Conservation (phyloP, 2,113 vertebrate species). For the Oreochromis tanganicae region DNA sequence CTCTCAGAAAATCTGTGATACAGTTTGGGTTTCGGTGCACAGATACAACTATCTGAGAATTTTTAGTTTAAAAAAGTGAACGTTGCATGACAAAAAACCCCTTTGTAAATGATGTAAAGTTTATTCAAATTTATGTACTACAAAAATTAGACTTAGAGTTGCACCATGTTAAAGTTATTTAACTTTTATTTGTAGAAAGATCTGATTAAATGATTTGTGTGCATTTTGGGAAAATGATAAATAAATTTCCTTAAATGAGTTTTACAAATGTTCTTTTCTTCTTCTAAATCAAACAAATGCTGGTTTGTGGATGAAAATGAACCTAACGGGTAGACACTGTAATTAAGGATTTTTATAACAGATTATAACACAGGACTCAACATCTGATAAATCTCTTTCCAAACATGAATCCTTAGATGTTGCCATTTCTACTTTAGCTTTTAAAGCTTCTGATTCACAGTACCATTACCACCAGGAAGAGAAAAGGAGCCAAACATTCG, state of each 20-base stretch:
- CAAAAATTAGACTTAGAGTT: not conserved
- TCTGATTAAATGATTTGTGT: not conserved
- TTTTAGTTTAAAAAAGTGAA: not conserved
- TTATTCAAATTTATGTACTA: not conserved
- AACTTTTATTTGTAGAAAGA: not conserved
- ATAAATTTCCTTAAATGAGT: not conserved
- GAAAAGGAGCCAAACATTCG: not conserved
- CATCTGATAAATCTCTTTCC: not conserved
- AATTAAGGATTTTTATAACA: not conserved
- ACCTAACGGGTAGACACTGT: not conserved
- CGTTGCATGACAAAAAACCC: not conserved
- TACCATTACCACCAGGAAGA: not conserved
- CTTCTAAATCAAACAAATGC: not conserved
- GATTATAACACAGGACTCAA: not conserved
- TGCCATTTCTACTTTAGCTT: not conserved
- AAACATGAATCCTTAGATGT: not conserved
- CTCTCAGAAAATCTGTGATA: not conserved
- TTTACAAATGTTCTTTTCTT: not conserved
- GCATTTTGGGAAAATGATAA: not conserved
- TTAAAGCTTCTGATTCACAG: not conserved
- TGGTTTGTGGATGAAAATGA: not conserved
- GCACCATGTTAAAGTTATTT: not conserved
- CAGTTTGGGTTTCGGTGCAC: not conserved
- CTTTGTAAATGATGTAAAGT: slow-evolving; percentile 53
- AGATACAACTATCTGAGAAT: not conserved